A percentile compares a stretch with the other conserved stretches of the same genome.
Evolutionary conservation across 2,888 invertebrate genomes (phyloP).

Genomic region (Exocentrus adspersus): DNA sequence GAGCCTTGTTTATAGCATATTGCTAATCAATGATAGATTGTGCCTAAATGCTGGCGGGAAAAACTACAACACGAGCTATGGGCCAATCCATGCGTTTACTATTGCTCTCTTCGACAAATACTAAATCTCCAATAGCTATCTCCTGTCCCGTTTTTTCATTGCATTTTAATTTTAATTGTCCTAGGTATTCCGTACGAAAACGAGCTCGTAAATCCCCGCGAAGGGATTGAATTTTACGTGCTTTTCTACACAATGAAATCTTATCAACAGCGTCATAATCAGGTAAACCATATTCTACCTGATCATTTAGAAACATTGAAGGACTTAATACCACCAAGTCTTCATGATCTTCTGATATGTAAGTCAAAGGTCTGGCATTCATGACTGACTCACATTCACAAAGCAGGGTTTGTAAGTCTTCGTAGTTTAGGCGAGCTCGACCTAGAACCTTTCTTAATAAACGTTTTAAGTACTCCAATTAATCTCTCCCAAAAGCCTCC

Average conservation of each 20-base stretch:
- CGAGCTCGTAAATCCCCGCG: constrained; percentile 33
- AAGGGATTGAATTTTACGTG: constrained; percentile 34
- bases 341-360: constrained; percentile 30
- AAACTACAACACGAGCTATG: no score
- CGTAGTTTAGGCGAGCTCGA: constrained; percentile 44
- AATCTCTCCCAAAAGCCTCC: constrained; percentile 44
- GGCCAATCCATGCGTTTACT: no score
- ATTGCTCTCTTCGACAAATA: no score
- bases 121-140: no score
- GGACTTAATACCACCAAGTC: constrained; percentile 42
- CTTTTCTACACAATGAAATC: constrained; percentile 23
- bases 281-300: constrained; percentile 31
- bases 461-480: constrained; percentile 56
- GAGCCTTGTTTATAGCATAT: no score
- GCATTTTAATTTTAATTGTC: no score
- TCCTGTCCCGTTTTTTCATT: no score
- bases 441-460: constrained; percentile 59
- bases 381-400: constrained; percentile 53
- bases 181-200: constrained; percentile 46
- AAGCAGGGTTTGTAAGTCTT: constrained; percentile 48
- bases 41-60: no score
- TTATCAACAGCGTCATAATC: constrained; percentile 36
- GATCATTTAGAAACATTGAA: constrained; percentile 45
- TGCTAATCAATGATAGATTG: no score
- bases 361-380: constrained; percentile 51